Conservation (phyloP, 2,113 vertebrate genomes). For the Puffinus mauretanicus region DNA sequence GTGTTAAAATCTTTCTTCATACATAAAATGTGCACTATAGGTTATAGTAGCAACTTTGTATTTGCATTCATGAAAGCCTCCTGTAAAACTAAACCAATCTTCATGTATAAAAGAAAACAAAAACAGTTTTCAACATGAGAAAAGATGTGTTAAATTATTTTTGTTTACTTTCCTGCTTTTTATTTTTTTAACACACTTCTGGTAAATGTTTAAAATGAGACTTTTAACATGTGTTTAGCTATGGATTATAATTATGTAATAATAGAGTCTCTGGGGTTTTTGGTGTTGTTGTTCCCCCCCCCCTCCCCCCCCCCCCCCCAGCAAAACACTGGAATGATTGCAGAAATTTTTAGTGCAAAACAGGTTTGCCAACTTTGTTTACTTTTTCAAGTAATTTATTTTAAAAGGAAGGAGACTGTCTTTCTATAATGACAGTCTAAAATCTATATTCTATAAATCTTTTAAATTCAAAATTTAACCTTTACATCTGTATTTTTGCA, state of each 20-base stretch:
- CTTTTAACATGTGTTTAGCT: not conserved
- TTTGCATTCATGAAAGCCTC: no score
- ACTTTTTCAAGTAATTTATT: not conserved
- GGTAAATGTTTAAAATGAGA: not conserved
- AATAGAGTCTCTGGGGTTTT: not conserved
- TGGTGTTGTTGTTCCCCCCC: no score
- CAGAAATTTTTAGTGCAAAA: not conserved
- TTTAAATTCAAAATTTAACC: not conserved
- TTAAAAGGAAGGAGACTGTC: not conserved
- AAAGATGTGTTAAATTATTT: not conserved
- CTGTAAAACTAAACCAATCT: not conserved
- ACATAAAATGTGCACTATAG: not conserved
- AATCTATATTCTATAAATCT: not conserved
- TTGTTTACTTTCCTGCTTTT: not conserved
- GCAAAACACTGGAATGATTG: not conserved
- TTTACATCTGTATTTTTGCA: not conserved
- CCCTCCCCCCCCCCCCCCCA: no score
- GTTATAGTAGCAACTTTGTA: not conserved
- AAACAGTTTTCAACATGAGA: not conserved
- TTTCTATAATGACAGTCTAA: not conserved
- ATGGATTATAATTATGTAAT: not conserved
- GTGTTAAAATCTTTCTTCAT: not conserved
- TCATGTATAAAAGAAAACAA: not conserved
- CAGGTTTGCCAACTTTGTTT: not conserved
- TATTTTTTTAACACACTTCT: not conserved